Evolutionary conservation across 2,113 vertebrate species (phyloP), one percentile per base, ranked within the genome.

Genomic region (Pangasianodon hypophthalmus): DNA sequence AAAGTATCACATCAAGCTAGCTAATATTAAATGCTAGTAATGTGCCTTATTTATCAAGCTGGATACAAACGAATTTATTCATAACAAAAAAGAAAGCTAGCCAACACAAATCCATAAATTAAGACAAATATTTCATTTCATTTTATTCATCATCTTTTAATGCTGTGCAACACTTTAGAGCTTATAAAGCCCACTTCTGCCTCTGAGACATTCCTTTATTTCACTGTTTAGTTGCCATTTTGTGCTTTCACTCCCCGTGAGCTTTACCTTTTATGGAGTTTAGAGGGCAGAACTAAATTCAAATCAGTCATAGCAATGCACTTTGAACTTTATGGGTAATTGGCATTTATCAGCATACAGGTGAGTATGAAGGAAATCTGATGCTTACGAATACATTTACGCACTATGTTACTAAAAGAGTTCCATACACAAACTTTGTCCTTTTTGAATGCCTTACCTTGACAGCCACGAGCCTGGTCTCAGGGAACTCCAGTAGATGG

Each of bases 401-500:
- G 41, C 41, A 50, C 75, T 6, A 44, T 2, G 37, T 41, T 41
- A 18, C 14, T 11, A 48, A 48, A n/a, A 58, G 14, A 19, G 14
- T 58, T 58, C 56, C 56, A 58, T 19, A n/a, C 67, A 71, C n/a
- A 32, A 5, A 71, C n/a, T 71, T 64, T 64, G 5, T 58, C 5
- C 4, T 16, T 56, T 21, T 9, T 50, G 50, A 54, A 6, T 54
- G 46, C 44, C 89, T 93, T 93, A 99, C 98, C 97, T 98, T 99
- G 88, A 99, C 95, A 81, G 98, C 98, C 90, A 98, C 96, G 82
- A 96, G 96, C 94, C 97, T 96, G 80, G 97, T 98, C 89, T 99
- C 98, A 85, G 98, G 98, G 95, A 98, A 99, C 95, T 98, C 97
- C 92, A 99, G 94, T 86, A 99, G 97, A 93, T 99, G 98, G 90